These are phyloP conservation scores for Tholera decimalis DNA, from an alignment of 2,888 invertebrate species.

Conservation along the genomic window DNA sequence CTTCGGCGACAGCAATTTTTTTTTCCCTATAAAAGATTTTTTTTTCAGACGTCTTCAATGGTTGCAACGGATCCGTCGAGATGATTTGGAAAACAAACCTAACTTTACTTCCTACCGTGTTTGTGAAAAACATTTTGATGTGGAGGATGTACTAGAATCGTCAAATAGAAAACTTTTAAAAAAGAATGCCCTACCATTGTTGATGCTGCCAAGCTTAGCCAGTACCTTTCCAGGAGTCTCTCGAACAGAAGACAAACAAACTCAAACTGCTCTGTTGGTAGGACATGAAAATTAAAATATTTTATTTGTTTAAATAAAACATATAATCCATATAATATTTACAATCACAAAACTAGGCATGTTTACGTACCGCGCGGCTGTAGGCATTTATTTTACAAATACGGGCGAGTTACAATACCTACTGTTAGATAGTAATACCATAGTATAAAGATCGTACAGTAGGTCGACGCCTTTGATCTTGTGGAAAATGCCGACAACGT, in stretches of 20 bases:
- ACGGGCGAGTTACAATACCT: too few relatives aligned
- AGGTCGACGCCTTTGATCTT: too few relatives aligned
- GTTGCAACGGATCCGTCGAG: conserved; percentile 55
- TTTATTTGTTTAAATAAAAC: too few relatives aligned
- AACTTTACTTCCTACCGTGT: conserved; percentile 55
- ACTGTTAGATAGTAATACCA: too few relatives aligned
- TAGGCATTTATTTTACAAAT: too few relatives aligned
- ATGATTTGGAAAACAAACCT: conserved; percentile 58
- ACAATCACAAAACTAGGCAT: too few relatives aligned
- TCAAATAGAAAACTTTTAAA: conserved; percentile 45
- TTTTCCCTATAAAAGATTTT: conserved; percentile 2
- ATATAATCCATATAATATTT: too few relatives aligned
- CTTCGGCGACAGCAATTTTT: neutral
- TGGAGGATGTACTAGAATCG: conserved; percentile 20
- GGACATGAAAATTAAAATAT: neutral
- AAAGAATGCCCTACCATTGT: conserved; percentile 53
- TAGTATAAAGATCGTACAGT: too few relatives aligned
- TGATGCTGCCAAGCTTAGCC: conserved; percentile 51
- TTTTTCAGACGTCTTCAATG: conserved; percentile 51
- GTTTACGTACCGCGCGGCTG: too few relatives aligned
- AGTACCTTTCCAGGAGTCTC: conserved; percentile 21
- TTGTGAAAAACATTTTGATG: conserved; percentile 61
- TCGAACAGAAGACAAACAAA: conserved; percentile 38
- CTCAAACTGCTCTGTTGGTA: conserved; percentile 17
- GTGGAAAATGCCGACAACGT: too few relatives aligned